phyloP scores from a whole-genome alignment of 2,113 vertebrate genomes.

The pig (Sus scrofa) region DNA sequence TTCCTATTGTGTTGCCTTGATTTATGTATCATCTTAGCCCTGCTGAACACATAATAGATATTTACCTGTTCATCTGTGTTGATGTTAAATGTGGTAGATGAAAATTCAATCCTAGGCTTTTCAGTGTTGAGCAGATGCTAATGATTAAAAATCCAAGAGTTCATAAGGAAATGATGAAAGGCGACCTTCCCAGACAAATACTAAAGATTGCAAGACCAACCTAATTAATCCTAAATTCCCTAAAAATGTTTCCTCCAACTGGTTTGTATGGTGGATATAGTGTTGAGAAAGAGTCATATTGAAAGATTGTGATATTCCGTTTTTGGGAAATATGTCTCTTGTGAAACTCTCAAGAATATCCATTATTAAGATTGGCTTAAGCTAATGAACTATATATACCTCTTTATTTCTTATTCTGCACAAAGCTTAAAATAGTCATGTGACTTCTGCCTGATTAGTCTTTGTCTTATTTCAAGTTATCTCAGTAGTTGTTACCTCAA shows the following conservation, averaged over 20 bases:
- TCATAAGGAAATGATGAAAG: background rate
- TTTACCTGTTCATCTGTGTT: background rate
- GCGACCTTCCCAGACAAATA: background rate
- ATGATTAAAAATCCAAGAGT: background rate
- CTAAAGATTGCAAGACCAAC: background rate
- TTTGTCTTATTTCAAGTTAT: background rate
- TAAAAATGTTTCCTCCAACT: background rate
- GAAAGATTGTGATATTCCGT: slow-evolving; percentile 6
- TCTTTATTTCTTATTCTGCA: background rate
- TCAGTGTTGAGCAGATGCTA: background rate
- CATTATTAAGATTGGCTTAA: background rate
- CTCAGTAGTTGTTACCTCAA: background rate
- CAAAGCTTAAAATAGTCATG: background rate
- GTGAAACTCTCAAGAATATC: background rate
- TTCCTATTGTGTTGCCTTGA: background rate
- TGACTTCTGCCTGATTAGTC: background rate
- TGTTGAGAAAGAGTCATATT: background rate
- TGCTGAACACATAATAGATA: background rate
- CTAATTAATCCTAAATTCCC: background rate
- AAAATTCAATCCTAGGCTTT: background rate
- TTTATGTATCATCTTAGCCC: background rate
- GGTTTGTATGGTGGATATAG: background rate
- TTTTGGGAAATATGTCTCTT: background rate
- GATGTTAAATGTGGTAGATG: background rate
- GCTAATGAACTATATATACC: rapidly evolving